These are phyloP conservation scores for Mystacides longicornis DNA, from an alignment of 2,888 invertebrate species.

Conservation along the genomic window DNA sequence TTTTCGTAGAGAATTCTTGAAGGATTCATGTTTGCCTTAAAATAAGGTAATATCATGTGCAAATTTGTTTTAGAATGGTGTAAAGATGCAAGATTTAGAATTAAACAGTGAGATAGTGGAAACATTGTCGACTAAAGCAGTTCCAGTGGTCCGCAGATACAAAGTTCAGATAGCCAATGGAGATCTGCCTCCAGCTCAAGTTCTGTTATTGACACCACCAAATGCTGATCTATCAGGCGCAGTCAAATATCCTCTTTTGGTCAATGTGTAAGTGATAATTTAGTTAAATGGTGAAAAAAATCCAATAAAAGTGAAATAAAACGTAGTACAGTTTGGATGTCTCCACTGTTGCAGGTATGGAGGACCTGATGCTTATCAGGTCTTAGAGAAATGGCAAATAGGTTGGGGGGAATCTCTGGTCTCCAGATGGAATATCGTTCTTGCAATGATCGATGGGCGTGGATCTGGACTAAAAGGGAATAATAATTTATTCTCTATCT, in stretches of 20 bases:
- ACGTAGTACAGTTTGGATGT: no score
- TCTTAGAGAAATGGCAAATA: slow-evolving; percentile 71
- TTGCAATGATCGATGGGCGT: slow-evolving; percentile 84
- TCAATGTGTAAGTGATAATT: slow-evolving; percentile 65
- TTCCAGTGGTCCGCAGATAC: slow-evolving; percentile 55
- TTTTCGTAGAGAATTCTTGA: no score
- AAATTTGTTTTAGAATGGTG: slow-evolving; percentile 35
- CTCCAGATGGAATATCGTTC: slow-evolving; percentile 75
- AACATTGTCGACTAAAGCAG: slow-evolving; percentile 40
- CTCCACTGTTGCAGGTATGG: slow-evolving; percentile 60
- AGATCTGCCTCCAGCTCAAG: slow-evolving; percentile 57
- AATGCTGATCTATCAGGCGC: slow-evolving; percentile 58
- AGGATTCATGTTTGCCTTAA: no score
- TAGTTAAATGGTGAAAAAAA: neutral
- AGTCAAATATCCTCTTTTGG: slow-evolving; percentile 72
- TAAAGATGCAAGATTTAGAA: slow-evolving; percentile 53
- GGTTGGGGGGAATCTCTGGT: slow-evolving; percentile 87
- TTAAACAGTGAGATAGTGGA: slow-evolving; percentile 51
- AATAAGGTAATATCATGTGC: neutral
- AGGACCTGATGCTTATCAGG: slow-evolving; percentile 84
- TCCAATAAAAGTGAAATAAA: neutral
- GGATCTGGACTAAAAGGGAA: slow-evolving; percentile 86
- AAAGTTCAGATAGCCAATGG: slow-evolving; percentile 58
- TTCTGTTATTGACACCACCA: slow-evolving; percentile 65
- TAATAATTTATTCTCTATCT: slow-evolving; percentile 71